Base-by-base conservation (phyloP, 2,797 vertebrate species). In the Ambastaia sidthimunki region DNA sequence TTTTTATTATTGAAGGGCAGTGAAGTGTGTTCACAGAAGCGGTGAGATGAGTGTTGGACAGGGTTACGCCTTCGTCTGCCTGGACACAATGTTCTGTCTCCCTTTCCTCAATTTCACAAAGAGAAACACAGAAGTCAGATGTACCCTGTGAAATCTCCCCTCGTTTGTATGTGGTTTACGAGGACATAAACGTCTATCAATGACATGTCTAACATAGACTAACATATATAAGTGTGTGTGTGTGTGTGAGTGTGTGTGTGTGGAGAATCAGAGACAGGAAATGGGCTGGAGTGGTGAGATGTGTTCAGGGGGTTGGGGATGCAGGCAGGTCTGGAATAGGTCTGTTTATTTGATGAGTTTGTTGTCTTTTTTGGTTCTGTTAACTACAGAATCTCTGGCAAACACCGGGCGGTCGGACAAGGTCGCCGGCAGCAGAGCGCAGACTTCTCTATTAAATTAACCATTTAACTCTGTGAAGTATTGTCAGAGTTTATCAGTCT, bases 1-100 rank as follows among this genome's bases (percentile, higher is more conserved):
- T 89, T 90, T 87, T 89, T 91, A 90, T 93, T 92, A 92, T 93
- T 85, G 90, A 89, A 93, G 91, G 86, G 86, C 90, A 92, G 85
- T 90, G 90, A 94, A 93, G 87, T 90, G 81, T 92, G 91, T 74
- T 85, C 82, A 86, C 80, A 85, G 86, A 91, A 90, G 91, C 89
- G 88, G 90, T 87, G 88, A 91, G 89, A 91, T 86, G 88, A 90
- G 86, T 86, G 87, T 81, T 60, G 85, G 87, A 91, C 89, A 92
- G 88, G 87, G 90, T 90, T 87, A 75, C 84, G 85, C 87, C 88
- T 90, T 85, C 78, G 83, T 90, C 86, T 86, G 80, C 80, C 75
- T 87, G 88, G 86, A 89, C 88, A 86, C 75, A 89, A 80, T 86
- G 81, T 85, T 87, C 86, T 88, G 85, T 90, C 88, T 78, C 86